A percentile compares a stretch with the other conserved stretches of the same genome.
Evolutionary conservation across 2,888 invertebrate genomes (phyloP).

Genomic region (Malachius bipustulatus): DNA sequence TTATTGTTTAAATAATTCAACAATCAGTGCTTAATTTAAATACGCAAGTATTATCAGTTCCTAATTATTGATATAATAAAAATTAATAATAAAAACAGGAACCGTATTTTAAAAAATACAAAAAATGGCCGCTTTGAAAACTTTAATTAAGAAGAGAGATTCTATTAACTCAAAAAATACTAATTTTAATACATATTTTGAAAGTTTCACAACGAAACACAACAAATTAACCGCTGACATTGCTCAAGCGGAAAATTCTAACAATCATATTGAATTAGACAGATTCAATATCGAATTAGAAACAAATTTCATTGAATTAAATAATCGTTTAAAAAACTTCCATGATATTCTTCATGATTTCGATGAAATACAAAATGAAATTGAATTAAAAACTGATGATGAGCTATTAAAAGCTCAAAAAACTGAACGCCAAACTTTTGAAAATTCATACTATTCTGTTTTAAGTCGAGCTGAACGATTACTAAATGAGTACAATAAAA

Average conservation of each 20-base stretch:
- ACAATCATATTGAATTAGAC: not conserved
- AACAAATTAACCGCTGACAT: not conserved
- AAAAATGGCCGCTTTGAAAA: no score
- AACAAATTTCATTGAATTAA: constrained; percentile 1
- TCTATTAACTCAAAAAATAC: no score
- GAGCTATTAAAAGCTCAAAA: not conserved
- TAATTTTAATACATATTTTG: no score
- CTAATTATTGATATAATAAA: no score
- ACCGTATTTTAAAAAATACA: no score
- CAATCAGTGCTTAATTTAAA: no score
- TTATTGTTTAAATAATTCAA: no score
- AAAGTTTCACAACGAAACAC: not conserved
- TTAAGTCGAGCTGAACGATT: not conserved
- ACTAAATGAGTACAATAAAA: not conserved
- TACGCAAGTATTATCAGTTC: no score
- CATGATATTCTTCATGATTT: not conserved
- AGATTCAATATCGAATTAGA: constrained; percentile 1
- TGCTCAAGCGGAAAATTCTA: not conserved
- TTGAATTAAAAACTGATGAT: not conserved
- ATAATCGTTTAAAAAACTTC: not conserved
- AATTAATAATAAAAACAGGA: no score
- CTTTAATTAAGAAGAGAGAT: no score
- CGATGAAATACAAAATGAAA: constrained; percentile 2
- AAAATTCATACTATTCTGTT: not conserved
- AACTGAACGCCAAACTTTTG: constrained; percentile 3